A percentile compares a stretch with the other conserved stretches of the same genome.
Conservation (phyloP, 2,888 invertebrate species). For the Pegoplata infirma region DNA sequence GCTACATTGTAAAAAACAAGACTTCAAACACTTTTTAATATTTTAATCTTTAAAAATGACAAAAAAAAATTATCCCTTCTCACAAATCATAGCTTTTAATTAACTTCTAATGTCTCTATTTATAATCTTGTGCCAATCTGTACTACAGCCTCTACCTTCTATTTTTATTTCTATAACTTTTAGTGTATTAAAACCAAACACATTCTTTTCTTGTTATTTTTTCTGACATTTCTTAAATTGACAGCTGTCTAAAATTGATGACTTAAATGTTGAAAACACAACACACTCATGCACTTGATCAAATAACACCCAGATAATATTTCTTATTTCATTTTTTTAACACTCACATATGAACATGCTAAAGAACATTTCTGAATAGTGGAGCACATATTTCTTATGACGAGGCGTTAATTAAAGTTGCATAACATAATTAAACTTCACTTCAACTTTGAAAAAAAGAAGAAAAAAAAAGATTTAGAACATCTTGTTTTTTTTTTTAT, state of each 20-base stretch:
- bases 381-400: not conserved
- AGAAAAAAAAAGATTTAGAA: not conserved
- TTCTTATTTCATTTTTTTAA: not conserved
- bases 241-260: slow-evolving; percentile 32
- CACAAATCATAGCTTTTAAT: not conserved
- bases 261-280: not conserved
- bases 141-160: not conserved
- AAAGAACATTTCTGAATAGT: not conserved
- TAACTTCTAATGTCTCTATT: not conserved
- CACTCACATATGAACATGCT: not conserved
- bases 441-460: not conserved
- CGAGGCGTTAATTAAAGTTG: slow-evolving; percentile 37
- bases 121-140: not conserved
- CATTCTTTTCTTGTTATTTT: not conserved
- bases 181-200: not conserved
- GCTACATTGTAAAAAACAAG: too few relatives aligned
- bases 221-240: slow-evolving; percentile 1
- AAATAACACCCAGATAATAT: slow-evolving; percentile 4
- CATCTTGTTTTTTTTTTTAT: not conserved
- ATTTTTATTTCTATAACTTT: not conserved
- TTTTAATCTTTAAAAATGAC: too few relatives aligned
- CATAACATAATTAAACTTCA: slow-evolving; percentile 25
- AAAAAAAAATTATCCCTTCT: too few relatives aligned
- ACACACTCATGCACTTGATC: not conserved
- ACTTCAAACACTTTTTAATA: too few relatives aligned